phyloP scores from a whole-genome alignment of 2,888 invertebrate species.

The Pammene aurita region DNA sequence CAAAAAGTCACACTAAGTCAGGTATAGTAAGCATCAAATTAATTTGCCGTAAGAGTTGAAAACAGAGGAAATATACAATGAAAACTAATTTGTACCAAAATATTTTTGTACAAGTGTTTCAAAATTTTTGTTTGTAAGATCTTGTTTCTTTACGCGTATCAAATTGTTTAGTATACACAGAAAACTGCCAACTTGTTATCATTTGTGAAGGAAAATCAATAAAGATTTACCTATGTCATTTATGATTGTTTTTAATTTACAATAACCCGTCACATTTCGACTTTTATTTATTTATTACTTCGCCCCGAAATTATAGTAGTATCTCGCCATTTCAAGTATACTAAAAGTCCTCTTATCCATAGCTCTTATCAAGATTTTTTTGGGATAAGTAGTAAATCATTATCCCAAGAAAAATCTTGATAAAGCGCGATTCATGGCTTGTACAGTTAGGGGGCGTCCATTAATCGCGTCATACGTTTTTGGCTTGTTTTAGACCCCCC shows the following conservation, averaged over 20 bases:
- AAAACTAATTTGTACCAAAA: neutral
- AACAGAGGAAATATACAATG: neutral
- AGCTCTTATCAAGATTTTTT: no score
- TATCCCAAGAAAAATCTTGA: no score
- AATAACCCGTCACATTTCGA: constrained; percentile 13
- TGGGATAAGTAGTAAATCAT: no score
- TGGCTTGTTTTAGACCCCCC: no score
- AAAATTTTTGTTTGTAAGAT: constrained; percentile 1
- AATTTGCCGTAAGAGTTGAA: neutral
- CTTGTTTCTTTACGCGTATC: constrained; percentile 8
- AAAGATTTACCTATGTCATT: constrained; percentile 64
- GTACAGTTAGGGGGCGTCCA: no score
- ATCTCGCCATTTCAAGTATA: no score
- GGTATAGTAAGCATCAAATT: neutral
- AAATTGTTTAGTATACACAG: constrained; percentile 13
- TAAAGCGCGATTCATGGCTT: no score
- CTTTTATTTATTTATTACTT: no score
- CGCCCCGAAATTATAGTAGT: no score
- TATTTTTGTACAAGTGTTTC: constrained; percentile 25
- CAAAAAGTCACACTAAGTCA: constrained; percentile 1
- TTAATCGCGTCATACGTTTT: no score
- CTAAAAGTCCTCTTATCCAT: no score
- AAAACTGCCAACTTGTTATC: constrained; percentile 35
- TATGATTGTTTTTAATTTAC: constrained; percentile 49
- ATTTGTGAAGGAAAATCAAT: constrained; percentile 79